Base-by-base conservation (phyloP, 2,113 vertebrate genomes). In the Falcunculus frontatus region DNA sequence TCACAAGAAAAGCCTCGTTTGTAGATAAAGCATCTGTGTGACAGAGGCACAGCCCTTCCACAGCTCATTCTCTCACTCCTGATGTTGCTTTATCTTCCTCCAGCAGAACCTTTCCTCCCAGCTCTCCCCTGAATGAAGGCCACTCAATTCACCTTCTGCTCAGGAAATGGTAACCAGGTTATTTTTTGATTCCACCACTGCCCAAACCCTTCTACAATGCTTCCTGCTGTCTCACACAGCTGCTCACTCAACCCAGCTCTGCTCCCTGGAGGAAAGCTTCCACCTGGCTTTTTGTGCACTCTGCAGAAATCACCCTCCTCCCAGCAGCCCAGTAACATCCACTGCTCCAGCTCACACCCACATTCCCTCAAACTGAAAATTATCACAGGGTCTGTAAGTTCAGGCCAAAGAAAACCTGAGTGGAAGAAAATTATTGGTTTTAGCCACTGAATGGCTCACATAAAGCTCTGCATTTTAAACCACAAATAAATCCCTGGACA, bases 361-460 rank as follows among this genome's bases (percentile, higher is more conserved):
- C 12, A 17, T 22, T 30, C 46, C 26, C 82, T 84, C 47, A 72
- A 60, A 25, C 13, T 29, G 25, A 70, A 67, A 74, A n/a, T 26
- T 3, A 67, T 3, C 16, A 1, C 3, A 50, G 47, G 5, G 5
- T 7, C 18, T 47, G 25, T 42, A 87, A 25, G 74, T 6, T 55
- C 59, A 41, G 13, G 22, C 25, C 49, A 56, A 60, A 84, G 27
- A 69, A 83, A 88, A 67, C 12, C 16, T 1, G 7, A 59, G 12
- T 50, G 60, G 18, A 56, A 63, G 22, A 30, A 18, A 60, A 56
- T 7, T 5, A 21, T 0, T 4, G 8, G 41, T 83, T 75, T 74
- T 18, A 84, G 46, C 35, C 59, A 52, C 64, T 22, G 32, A 42
- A 19, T 6, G 39, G 57, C 44, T 56, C 3, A 0, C 0, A 2